Percentiles rank a stretch among this genome's conserved stretches.
Conservation (phyloP, 2,113 vertebrate genomes). For the Cyanistes caeruleus region DNA sequence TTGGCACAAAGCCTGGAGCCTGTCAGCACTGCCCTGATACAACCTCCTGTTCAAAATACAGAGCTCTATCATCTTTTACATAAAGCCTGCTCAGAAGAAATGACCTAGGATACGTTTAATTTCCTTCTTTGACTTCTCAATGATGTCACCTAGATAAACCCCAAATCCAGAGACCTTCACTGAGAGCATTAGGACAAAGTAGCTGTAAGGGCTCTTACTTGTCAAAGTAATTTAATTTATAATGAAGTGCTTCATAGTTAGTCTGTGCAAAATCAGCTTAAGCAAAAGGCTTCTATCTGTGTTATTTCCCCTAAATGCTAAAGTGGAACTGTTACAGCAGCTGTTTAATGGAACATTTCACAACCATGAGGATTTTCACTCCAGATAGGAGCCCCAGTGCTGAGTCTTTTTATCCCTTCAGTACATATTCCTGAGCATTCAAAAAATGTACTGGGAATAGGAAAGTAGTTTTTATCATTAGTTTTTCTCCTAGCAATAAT, state of each 20-base stretch:
- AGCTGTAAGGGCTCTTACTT: background rate
- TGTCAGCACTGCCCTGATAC: conserved; percentile 18
- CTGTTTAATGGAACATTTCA: conserved; percentile 1
- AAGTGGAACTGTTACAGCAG: background rate
- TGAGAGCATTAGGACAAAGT: background rate
- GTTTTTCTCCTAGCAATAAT: background rate
- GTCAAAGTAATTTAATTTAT: background rate
- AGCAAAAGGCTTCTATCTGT: background rate
- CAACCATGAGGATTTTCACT: background rate
- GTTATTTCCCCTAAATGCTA: background rate
- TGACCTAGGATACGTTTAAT: conserved; percentile 5
- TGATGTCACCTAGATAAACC: conserved; percentile 2
- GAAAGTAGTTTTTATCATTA: background rate
- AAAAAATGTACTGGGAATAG: background rate
- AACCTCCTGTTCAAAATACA: conserved; percentile 27
- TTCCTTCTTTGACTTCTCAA: background rate
- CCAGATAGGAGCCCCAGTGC: background rate
- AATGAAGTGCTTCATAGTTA: background rate
- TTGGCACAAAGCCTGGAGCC: conserved; percentile 44
- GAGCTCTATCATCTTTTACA: background rate
- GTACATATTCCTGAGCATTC: background rate
- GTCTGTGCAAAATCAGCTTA: background rate
- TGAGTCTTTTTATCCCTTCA: background rate
- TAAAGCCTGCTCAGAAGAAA: background rate
- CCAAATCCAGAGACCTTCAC: background rate